Conservation (phyloP, 37 sponge, comb jelly and placozoan genomes). For the Cliona cf. orientalis region DNA sequence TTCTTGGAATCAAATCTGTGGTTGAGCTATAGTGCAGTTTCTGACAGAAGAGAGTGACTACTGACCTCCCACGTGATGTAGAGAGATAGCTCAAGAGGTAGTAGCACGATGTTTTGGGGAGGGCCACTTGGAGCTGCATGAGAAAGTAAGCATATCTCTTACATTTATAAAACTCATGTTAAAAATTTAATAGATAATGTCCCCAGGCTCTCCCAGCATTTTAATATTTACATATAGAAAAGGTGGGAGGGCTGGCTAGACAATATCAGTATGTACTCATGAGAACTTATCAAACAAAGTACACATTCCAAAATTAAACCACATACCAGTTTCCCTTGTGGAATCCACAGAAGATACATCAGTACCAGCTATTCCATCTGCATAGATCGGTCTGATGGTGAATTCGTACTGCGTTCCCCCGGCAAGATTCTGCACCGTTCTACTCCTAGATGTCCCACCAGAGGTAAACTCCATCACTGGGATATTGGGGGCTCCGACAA, state of each 20-base stretch:
- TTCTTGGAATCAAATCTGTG: no score
- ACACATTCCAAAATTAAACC: not conserved
- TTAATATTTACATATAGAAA: no score
- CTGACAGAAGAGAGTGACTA: not conserved
- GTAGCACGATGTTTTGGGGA: slow-evolving; percentile 39
- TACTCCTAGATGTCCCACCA: no score
- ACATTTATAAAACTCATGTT: not conserved
- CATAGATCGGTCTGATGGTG: slow-evolving; percentile 31
- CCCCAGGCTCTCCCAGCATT: no score
- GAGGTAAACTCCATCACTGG: no score
- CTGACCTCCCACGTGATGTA: slow-evolving; percentile 50
- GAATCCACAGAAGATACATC: not conserved
- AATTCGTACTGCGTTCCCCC: slow-evolving; percentile 35
- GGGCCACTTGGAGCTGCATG: slow-evolving; percentile 51
- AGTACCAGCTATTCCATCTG: slow-evolving; percentile 18
- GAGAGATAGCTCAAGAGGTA: not conserved
- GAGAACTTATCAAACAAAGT: no score
- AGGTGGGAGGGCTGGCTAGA: no score
- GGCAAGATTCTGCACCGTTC: not conserved
- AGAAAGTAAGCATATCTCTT: not conserved
- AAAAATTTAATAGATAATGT: no score
- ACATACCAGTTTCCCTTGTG: slow-evolving; percentile 63
- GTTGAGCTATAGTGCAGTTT: no score
- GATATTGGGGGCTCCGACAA: no score
- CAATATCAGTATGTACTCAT: no score